phyloP scores from a whole-genome alignment of 2,113 vertebrate species.

The Brachirus orientalis region DNA sequence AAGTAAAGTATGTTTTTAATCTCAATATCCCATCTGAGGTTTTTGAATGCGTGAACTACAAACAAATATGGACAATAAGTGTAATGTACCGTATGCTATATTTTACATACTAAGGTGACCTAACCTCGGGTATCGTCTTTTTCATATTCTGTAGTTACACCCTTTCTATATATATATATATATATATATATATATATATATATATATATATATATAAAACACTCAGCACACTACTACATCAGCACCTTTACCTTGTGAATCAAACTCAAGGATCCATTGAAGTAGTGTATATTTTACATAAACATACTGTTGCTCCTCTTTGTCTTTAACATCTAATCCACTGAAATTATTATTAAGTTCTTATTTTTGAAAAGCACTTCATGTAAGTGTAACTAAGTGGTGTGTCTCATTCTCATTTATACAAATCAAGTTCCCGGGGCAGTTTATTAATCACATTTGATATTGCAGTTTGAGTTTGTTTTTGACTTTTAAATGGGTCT shows the following conservation, averaged over 20 bases:
- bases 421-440: neutral
- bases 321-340: neutral
- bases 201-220: no score
- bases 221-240: neutral
- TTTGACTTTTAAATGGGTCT: conserved; percentile 33
- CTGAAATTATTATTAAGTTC: conserved; percentile 18
- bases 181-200: no score
- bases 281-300: conserved; percentile 2
- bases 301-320: neutral
- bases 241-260: conserved; percentile 24
- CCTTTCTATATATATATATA: no score
- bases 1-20: no score
- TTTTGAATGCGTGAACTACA: no score
- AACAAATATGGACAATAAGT: no score
- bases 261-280: neutral
- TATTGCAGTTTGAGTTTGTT: neutral
- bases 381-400: no score
- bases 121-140: no score
- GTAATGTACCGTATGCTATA: no score
- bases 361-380: no score
- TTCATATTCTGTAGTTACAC: neutral
- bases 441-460: conserved; percentile 27
- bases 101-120: no score
- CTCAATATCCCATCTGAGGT: no score
- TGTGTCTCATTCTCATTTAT: conserved; percentile 14